phyloP scores from a whole-genome alignment of 30 jellyfish, hydroid and myxozoan species.

The Calvadosia cruxmelitensis region DNA sequence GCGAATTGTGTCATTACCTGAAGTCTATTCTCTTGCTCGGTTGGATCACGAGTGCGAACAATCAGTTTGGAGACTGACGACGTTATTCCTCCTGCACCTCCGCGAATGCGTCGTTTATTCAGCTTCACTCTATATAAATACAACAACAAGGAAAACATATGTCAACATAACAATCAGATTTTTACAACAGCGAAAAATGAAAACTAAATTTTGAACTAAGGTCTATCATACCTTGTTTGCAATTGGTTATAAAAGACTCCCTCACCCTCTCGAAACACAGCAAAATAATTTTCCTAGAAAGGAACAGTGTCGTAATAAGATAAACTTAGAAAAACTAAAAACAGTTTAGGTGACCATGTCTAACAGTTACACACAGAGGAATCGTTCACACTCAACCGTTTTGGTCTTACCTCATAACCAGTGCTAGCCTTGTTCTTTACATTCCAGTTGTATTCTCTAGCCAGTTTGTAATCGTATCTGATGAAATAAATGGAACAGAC shows the following conservation, averaged over 20 bases:
- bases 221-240: slow-evolving; percentile 91
- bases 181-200: too few relatives aligned
- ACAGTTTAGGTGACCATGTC: not conserved
- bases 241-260: slow-evolving; percentile 88
- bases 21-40: slow-evolving; percentile 66
- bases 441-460: slow-evolving; percentile 98
- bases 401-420: slow-evolving; percentile 92
- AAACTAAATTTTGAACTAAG: too few relatives aligned
- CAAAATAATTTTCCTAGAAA: slow-evolving; percentile 72
- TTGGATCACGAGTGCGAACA: slow-evolving; percentile 86
- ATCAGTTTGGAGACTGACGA: slow-evolving; percentile 89
- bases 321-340: too few relatives aligned
- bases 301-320: too few relatives aligned
- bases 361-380: not conserved
- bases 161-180: too few relatives aligned
- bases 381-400: too few relatives aligned
- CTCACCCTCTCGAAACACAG: slow-evolving; percentile 77
- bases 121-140: slow-evolving; percentile 53
- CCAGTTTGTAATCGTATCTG: slow-evolving; percentile 81
- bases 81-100: slow-evolving; percentile 97
- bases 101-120: slow-evolving; percentile 84
- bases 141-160: not conserved
- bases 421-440: slow-evolving; percentile 95
- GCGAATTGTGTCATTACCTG: too few relatives aligned
- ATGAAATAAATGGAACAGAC: too few relatives aligned